Percentiles rank a stretch among this genome's conserved stretches.
These are phyloP conservation scores for Rhodinocichla rosea DNA, from an alignment of 2,113 vertebrate genomes.

Conservation along the genomic window DNA sequence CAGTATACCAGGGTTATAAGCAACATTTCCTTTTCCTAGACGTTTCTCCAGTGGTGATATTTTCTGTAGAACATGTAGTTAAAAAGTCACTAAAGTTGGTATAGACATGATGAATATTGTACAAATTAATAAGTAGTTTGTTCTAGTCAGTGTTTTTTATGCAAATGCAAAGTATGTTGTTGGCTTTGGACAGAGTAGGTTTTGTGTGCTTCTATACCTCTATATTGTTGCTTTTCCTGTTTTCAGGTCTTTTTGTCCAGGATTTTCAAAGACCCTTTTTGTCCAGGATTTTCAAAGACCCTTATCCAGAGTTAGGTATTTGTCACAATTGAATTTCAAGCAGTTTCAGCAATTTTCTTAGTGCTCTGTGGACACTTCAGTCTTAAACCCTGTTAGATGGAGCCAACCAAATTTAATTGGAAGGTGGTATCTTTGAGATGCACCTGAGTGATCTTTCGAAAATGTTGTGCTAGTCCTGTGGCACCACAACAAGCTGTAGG, in stretches of 20 bases:
- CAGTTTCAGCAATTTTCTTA: neutral
- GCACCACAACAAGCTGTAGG: neutral
- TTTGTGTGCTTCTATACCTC: neutral
- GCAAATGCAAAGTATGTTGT: neutral
- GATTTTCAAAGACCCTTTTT: neutral
- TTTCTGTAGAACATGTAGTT: neutral
- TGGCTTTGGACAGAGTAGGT: neutral
- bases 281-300: neutral
- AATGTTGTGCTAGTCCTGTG: neutral
- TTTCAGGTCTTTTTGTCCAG: neutral
- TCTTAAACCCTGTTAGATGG: neutral
- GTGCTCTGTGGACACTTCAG: neutral
- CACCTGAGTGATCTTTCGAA: neutral
- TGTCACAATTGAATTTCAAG: neutral
- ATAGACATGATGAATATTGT: neutral
- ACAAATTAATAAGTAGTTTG: neutral
- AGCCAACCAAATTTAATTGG: neutral
- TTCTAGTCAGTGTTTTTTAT: neutral
- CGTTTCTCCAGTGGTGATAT: neutral
- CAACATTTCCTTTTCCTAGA: neutral
- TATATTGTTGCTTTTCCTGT: neutral
- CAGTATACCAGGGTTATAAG: neutral
- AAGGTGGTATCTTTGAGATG: neutral
- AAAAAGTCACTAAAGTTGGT: neutral
- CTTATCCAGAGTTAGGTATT: neutral